Evolutionary conservation across 2,888 invertebrate species (phyloP).

Genomic region (Tinea trinotella): DNA sequence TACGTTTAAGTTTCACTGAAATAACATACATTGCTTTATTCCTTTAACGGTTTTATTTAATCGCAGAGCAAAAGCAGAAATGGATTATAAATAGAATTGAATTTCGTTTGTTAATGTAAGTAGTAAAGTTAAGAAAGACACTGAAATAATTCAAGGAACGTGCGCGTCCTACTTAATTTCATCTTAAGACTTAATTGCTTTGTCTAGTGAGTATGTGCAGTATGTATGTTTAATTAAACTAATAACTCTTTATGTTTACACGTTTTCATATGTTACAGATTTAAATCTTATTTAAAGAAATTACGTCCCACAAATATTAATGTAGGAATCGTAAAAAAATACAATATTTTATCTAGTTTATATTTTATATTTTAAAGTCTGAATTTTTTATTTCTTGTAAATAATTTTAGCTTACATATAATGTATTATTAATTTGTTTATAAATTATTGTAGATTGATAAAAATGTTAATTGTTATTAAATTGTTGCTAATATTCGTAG

Average conservation of each 20-base stretch:
- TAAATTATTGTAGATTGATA: too few species aligned
- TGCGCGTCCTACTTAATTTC: slow-evolving; percentile 18
- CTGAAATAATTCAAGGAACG: slow-evolving; percentile 11
- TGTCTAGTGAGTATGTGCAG: slow-evolving; percentile 13
- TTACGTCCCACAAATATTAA: too few species aligned
- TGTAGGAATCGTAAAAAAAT: too few species aligned
- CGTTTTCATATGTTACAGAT: slow-evolving; percentile 1
- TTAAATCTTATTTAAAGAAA: background rate
- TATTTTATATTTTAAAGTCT: background rate
- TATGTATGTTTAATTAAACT: slow-evolving; percentile 12
- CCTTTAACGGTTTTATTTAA: background rate
- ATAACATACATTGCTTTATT: background rate
- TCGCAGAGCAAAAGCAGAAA: background rate
- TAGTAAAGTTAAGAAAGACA: slow-evolving; percentile 1
- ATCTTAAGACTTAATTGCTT: slow-evolving; percentile 20
- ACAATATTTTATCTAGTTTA: too few species aligned
- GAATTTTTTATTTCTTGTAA: background rate
- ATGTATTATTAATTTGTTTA: too few species aligned
- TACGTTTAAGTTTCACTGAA: background rate
- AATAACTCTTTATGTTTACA: background rate
- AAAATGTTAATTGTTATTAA: too few species aligned
- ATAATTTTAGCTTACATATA: too few species aligned
- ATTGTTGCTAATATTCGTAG: too few species aligned
- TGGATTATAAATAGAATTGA: background rate
- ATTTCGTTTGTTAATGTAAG: background rate